These are phyloP conservation scores for Thysanoteuthis rhombus DNA, from an alignment of 2,888 invertebrate genomes.

Conservation along the genomic window DNA sequence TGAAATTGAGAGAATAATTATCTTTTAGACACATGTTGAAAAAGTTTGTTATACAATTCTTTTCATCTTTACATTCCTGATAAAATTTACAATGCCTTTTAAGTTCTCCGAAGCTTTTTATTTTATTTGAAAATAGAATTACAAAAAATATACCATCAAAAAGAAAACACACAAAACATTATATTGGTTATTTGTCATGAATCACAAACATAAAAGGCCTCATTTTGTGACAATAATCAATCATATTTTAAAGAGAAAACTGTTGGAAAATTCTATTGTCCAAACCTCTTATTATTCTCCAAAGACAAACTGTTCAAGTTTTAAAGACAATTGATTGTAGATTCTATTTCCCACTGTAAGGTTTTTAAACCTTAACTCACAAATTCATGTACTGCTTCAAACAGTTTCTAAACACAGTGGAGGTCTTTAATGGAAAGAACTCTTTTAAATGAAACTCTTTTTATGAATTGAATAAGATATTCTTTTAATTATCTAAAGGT, in stretches of 20 bases:
- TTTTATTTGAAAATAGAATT: background rate
- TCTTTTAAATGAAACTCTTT: no score
- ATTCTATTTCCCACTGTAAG: background rate
- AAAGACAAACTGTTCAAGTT: background rate
- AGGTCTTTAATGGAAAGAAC: no score
- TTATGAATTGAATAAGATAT: no score
- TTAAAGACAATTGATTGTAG: background rate
- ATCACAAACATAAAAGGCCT: background rate
- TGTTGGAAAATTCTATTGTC: background rate
- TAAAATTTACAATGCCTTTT: background rate
- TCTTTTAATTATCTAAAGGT: no score
- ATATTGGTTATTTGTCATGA: background rate
- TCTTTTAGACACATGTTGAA: background rate
- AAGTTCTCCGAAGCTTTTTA: background rate
- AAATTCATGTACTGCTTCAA: no score
- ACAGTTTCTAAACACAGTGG: no score
- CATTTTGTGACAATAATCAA: background rate
- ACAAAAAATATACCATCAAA: background rate
- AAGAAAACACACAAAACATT: background rate
- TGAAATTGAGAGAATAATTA: background rate
- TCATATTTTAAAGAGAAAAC: slow-evolving; percentile 12
- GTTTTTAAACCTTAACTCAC: background rate
- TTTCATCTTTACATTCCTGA: background rate
- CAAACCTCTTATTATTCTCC: background rate
- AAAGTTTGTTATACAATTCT: background rate